These are phyloP conservation scores for Corythornis vintsioides DNA, from an alignment of 2,113 vertebrate species.

Conservation along the genomic window DNA sequence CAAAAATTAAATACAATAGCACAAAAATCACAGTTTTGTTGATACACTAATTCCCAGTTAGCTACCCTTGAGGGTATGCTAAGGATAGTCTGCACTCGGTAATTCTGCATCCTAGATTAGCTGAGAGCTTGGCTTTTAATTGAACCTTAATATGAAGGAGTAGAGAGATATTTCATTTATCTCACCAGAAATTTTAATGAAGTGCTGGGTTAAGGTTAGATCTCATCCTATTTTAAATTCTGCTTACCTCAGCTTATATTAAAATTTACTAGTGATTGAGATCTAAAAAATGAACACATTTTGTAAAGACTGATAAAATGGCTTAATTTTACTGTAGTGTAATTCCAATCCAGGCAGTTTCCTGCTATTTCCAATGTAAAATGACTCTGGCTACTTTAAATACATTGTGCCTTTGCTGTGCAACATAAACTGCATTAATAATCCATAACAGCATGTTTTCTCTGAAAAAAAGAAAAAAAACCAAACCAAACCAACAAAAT, in stretches of 20 bases:
- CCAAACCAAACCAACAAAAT: neutral
- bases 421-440: neutral
- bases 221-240: neutral
- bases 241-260: constrained; percentile 8
- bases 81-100: neutral
- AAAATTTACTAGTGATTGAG: constrained; percentile 13
- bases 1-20: neutral
- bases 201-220: neutral
- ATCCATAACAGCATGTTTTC: neutral
- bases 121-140: neutral
- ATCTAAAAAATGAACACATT: neutral
- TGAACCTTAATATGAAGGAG: neutral
- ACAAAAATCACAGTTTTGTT: neutral
- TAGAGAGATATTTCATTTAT: constrained; percentile 16
- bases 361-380: neutral
- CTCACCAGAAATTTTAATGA: constrained; percentile 34
- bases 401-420: neutral
- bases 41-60: neutral
- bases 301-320: neutral
- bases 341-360: neutral
- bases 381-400: neutral
- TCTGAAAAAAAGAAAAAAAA: neutral
- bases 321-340: neutral
- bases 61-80: neutral
- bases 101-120: constrained; percentile 19